Conservation (phyloP, 2,113 vertebrate species). For the Micromys minutus region DNA sequence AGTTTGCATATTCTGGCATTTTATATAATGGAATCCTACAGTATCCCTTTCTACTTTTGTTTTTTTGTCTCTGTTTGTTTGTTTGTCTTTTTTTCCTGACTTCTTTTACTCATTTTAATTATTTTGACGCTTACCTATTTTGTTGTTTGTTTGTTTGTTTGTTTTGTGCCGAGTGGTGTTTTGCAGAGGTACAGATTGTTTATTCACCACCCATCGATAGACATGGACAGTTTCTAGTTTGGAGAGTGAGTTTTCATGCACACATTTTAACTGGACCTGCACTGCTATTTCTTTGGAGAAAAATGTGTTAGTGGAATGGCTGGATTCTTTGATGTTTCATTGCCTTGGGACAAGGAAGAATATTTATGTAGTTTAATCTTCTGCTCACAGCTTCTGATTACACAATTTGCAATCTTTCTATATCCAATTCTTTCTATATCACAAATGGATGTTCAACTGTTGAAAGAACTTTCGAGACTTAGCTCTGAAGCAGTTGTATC, state of each 20-base stretch:
- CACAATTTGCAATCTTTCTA: background rate
- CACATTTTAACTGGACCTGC: background rate
- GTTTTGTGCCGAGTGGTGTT: background rate
- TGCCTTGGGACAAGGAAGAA: background rate
- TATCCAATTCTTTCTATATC: background rate
- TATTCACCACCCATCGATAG: background rate
- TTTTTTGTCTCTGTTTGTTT: too few species aligned
- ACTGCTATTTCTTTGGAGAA: background rate
- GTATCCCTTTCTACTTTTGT: background rate
- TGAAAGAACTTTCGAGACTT: background rate
- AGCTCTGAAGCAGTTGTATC: background rate
- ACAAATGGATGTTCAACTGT: background rate
- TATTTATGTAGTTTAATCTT: background rate
- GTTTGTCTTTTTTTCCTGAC: background rate
- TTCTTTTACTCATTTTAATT: slow-evolving; percentile 34
- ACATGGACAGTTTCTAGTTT: background rate
- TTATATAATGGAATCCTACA: background rate
- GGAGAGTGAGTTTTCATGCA: background rate
- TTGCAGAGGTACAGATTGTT: background rate
- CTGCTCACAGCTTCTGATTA: slow-evolving; percentile 11
- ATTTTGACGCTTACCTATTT: slow-evolving; percentile 1
- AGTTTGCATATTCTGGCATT: slow-evolving; percentile 12
- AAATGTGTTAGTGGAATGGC: background rate
- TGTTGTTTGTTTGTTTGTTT: background rate
- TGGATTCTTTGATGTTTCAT: background rate